Evolutionary conservation across 2,113 vertebrate species (phyloP).

Genomic region (Bostrychus sinensis): DNA sequence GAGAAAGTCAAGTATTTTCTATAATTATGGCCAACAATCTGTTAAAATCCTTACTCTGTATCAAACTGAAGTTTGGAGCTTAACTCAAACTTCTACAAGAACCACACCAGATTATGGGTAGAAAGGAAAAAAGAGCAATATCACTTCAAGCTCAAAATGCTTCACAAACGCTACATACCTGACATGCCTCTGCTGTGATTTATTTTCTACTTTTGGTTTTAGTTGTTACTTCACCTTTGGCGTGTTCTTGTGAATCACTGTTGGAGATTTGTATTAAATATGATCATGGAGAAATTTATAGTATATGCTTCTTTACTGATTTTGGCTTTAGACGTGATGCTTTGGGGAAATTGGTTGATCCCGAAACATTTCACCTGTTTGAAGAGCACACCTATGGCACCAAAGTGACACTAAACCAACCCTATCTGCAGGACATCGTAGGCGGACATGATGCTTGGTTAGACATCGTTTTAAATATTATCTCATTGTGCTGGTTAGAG

Average conservation of each 20-base stretch:
- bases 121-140: not conserved
- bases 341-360: slow-evolving; percentile 65
- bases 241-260: slow-evolving; percentile 4
- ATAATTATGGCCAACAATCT: no score
- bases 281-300: slow-evolving; percentile 49
- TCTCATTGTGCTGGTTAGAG: slow-evolving; percentile 54
- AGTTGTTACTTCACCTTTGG: slow-evolving; percentile 5
- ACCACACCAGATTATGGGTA: not conserved
- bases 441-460: slow-evolving; percentile 63
- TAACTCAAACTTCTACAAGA: not conserved
- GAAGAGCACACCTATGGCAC: slow-evolving; percentile 55
- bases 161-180: not conserved
- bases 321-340: slow-evolving; percentile 58
- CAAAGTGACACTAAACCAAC: slow-evolving; percentile 61
- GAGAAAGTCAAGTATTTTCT: no score
- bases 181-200: not conserved
- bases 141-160: not conserved
- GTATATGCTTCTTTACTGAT: slow-evolving; percentile 46
- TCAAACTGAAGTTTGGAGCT: no score
- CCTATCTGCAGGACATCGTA: slow-evolving; percentile 66
- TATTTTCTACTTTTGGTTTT: not conserved
- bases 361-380: slow-evolving; percentile 69
- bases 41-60: no score
- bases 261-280: slow-evolving; percentile 55
- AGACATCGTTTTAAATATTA: slow-evolving; percentile 63